Conservation (phyloP, 30 jellyfish, hydroid and myxozoan genomes). For the Chironex yamaguchii region DNA sequence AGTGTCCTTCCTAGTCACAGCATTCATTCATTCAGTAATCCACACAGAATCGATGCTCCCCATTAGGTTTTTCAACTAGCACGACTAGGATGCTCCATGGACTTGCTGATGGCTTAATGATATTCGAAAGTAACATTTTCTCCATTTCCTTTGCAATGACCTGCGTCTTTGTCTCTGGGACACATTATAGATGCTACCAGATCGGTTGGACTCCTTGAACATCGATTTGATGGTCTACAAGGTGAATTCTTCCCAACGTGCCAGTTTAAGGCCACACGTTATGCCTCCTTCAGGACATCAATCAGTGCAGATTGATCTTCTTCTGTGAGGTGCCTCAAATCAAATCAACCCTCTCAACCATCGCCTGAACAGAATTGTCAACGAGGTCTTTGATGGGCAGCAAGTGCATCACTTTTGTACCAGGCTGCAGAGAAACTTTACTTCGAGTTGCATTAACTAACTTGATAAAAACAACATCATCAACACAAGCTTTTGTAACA, state of each 20-base stretch:
- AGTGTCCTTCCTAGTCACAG: conserved; percentile 73
- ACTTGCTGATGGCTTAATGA: conserved; percentile 67
- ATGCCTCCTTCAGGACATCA: conserved; percentile 16
- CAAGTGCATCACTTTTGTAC: conserved; percentile 35
- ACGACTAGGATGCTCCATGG: conserved; percentile 76
- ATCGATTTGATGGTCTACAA: conserved; percentile 46
- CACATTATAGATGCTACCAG: conserved; percentile 65
- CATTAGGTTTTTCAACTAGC: conserved; percentile 59
- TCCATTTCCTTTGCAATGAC: conserved; percentile 44
- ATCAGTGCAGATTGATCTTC: conserved; percentile 4
- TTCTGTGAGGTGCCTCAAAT: conserved; percentile 13
- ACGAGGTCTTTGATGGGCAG: conserved; percentile 14
- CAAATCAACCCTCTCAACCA: conserved; percentile 3
- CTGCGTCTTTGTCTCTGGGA: conserved; percentile 58
- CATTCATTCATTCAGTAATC: conserved; percentile 32
- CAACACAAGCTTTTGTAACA: conserved; percentile 2
- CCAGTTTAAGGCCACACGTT: conserved; percentile 31
- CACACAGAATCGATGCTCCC: conserved; percentile 50
- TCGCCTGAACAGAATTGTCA: conserved; percentile 11
- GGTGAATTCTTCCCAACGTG: conserved; percentile 35
- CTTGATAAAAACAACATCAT: conserved; percentile 5
- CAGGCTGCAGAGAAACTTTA: conserved; percentile 28
- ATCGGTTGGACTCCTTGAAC: conserved; percentile 51
- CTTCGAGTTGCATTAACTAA: conserved; percentile 16
- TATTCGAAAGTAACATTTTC: conserved; percentile 45